Evolutionary conservation across 2,888 invertebrate genomes (phyloP).

Genomic region (Dasysyrphus tricinctus): DNA sequence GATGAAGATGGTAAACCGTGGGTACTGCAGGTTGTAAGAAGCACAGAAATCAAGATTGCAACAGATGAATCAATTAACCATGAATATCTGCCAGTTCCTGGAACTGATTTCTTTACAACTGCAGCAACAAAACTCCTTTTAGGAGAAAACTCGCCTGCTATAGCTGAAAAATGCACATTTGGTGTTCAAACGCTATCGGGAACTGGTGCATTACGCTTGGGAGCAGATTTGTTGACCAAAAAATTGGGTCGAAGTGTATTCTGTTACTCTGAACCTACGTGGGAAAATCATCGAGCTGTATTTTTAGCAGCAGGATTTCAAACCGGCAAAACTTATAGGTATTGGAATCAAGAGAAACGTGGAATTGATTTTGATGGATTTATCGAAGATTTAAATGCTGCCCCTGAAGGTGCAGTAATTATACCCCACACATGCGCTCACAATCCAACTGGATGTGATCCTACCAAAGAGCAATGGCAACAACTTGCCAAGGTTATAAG

Average conservation of each 20-base stretch:
- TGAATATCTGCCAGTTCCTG: conserved; percentile 96
- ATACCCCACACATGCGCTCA: too few relatives aligned
- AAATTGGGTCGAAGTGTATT: conserved; percentile 88
- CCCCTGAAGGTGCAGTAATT: conserved; percentile 93
- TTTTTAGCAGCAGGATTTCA: too few relatives aligned
- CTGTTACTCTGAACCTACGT: too few relatives aligned
- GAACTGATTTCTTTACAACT: conserved; percentile 89
- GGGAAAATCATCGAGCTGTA: too few relatives aligned
- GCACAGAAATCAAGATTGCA: too few relatives aligned
- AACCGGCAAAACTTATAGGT: too few relatives aligned
- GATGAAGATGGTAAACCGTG: conserved; percentile 97
- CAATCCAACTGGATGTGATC: too few relatives aligned
- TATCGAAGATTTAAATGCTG: conserved; percentile 90
- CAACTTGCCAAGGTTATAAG: conserved; percentile 93
- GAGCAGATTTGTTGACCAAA: conserved; percentile 93
- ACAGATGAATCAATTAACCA: conserved; percentile 94
- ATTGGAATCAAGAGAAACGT: conserved; percentile 89
- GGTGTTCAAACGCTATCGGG: conserved; percentile 97
- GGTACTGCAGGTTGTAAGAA: conserved; percentile 99
- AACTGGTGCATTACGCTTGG: conserved; percentile 95
- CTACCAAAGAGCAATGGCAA: too few relatives aligned
- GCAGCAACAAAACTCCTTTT: conserved; percentile 94
- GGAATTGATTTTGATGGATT: conserved; percentile 83
- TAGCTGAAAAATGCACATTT: conserved; percentile 90
- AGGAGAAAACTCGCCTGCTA: too few relatives aligned